phyloP scores from a whole-genome alignment of 2,113 vertebrate species.

The Sialia sialis region DNA sequence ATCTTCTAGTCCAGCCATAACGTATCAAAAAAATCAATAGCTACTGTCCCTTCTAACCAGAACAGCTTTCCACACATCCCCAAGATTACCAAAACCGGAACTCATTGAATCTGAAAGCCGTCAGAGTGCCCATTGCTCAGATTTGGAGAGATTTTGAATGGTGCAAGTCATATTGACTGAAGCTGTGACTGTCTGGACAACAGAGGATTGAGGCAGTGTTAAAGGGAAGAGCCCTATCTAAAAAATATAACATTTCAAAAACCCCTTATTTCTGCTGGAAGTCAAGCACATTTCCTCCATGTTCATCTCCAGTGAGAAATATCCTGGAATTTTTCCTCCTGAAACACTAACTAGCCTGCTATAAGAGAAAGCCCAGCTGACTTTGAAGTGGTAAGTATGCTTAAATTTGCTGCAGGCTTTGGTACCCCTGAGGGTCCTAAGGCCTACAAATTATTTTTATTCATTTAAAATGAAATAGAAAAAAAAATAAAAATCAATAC shows the following conservation, averaged over 20 bases:
- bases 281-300: neutral
- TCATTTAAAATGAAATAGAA: constrained; percentile 32
- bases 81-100: neutral
- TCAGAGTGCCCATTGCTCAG: neutral
- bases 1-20: neutral
- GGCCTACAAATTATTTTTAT: constrained; percentile 26
- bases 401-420: constrained; percentile 26
- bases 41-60: neutral
- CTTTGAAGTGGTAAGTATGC: constrained; percentile 41
- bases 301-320: neutral
- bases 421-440: neutral
- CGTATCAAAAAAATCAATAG: neutral
- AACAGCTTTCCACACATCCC: neutral
- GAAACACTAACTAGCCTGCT: neutral
- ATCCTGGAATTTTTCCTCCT: neutral
- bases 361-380: neutral
- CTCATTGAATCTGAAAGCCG: neutral
- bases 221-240: neutral
- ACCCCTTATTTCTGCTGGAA: neutral
- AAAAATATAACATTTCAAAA: neutral
- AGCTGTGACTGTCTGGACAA: neutral
- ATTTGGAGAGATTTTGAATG: neutral
- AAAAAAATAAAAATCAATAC: neutral
- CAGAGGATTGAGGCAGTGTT: neutral
- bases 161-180: neutral